phyloP scores from a whole-genome alignment of 2,797 vertebrate species.

The Siniperca undulata region DNA sequence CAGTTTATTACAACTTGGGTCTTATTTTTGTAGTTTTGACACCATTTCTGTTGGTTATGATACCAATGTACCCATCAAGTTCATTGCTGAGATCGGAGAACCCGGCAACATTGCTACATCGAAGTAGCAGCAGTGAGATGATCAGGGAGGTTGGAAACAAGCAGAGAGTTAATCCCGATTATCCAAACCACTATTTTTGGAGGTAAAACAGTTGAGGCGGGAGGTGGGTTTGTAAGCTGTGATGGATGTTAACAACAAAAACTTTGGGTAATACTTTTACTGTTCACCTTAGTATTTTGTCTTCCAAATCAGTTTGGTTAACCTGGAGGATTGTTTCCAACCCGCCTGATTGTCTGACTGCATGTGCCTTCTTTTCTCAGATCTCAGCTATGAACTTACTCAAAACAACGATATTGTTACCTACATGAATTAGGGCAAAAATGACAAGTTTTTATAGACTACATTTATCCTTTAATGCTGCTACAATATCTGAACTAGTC shows the following conservation, averaged over 20 bases:
- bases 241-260: no score
- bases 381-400: background rate
- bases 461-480: background rate
- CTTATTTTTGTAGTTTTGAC: background rate
- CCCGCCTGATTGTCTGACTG: background rate
- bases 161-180: background rate
- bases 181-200: no score
- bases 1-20: background rate
- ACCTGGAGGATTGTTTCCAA: background rate
- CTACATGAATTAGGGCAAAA: background rate
- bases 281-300: background rate
- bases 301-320: background rate
- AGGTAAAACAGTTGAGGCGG: background rate
- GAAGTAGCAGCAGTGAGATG: background rate
- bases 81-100: background rate
- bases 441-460: background rate
- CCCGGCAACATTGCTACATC: background rate
- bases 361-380: background rate
- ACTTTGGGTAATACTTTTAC: background rate
- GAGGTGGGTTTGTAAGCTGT: background rate
- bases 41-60: background rate
- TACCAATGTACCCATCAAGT: no score
- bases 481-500: background rate
- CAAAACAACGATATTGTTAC: background rate
- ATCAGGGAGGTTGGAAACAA: background rate